phyloP scores from a whole-genome alignment of 2,113 vertebrate genomes.

The Eublepharis macularius region DNA sequence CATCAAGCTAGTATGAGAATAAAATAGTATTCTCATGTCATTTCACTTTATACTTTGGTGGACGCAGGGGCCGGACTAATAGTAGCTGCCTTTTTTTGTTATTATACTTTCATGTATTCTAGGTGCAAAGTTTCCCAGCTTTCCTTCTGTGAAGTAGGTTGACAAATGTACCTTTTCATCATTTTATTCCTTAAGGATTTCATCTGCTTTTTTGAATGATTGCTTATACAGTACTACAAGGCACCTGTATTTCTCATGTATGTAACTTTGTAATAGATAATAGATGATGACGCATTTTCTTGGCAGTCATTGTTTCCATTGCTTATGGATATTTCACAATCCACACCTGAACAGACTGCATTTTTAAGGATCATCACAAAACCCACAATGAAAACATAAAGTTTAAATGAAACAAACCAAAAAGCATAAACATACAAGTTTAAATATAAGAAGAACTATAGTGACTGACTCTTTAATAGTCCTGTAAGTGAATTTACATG shows the following conservation, averaged over 20 bases:
- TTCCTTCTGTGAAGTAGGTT: conserved; percentile 7
- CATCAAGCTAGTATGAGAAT: neutral
- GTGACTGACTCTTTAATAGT: neutral
- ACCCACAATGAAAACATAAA: neutral
- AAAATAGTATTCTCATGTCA: neutral
- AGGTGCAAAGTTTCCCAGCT: neutral
- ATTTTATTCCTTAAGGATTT: conserved; percentile 10
- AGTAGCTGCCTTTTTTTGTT: neutral
- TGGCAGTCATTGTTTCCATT: conserved; percentile 40
- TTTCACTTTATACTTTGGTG: neutral
- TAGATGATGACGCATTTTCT: conserved; percentile 53
- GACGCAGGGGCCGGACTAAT: neutral
- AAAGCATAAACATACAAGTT: neutral
- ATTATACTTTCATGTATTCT: neutral
- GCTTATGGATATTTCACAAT: conserved; percentile 4
- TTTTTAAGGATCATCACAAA: neutral
- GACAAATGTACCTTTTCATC: conserved; percentile 10
- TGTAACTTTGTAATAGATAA: conserved; percentile 40
- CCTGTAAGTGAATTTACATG: neutral
- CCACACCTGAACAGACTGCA: neutral
- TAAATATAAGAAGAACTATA: neutral
- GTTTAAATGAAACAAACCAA: neutral
- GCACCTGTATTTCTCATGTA: conserved; percentile 13
- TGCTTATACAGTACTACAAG: neutral
- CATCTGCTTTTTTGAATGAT: conserved; percentile 48